Evolutionary conservation across 2,888 invertebrate genomes (phyloP).

Genomic region (Argyra leucocephala): DNA sequence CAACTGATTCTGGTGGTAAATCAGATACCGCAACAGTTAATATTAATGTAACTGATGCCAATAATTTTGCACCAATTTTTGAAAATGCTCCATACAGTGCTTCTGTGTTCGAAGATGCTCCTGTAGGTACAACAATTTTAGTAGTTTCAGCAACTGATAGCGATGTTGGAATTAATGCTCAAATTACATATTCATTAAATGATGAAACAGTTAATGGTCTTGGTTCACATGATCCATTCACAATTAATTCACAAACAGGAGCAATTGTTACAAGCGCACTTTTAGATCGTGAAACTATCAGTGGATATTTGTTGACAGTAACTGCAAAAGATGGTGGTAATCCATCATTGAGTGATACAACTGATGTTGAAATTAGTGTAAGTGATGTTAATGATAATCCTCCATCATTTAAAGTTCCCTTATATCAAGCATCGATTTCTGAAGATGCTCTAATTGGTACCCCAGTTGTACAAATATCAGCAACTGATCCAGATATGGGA

Average conservation of each 20-base stretch:
- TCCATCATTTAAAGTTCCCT: constrained; percentile 72
- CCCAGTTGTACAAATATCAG: constrained; percentile 67
- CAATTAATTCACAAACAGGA: constrained; percentile 86
- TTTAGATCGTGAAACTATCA: constrained; percentile 75
- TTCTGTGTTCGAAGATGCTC: constrained; percentile 85
- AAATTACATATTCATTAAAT: constrained; percentile 67
- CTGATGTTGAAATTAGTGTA: constrained; percentile 89
- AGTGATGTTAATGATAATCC: constrained; percentile 94
- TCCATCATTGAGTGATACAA: constrained; percentile 84
- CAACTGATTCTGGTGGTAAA: constrained; percentile 80
- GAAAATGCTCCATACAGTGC: constrained; percentile 87
- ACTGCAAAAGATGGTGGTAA: constrained; percentile 88
- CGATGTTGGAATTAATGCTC: constrained; percentile 91
- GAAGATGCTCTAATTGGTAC: constrained; percentile 81
- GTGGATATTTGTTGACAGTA: constrained; percentile 78
- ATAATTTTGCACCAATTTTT: constrained; percentile 87
- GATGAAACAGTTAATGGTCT: constrained; percentile 52
- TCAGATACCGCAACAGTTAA: constrained; percentile 82
- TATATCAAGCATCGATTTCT: constrained; percentile 71
- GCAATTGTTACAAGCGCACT: constrained; percentile 78
- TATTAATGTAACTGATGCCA: constrained; percentile 88
- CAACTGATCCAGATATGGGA: constrained; percentile 76
- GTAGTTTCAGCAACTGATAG: constrained; percentile 87
- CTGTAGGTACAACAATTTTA: constrained; percentile 81
- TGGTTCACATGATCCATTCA: constrained; percentile 61